These are phyloP conservation scores for Parazoanthus swiftii DNA, from an alignment of 92 coral and sea anemone species.

Conservation along the genomic window DNA sequence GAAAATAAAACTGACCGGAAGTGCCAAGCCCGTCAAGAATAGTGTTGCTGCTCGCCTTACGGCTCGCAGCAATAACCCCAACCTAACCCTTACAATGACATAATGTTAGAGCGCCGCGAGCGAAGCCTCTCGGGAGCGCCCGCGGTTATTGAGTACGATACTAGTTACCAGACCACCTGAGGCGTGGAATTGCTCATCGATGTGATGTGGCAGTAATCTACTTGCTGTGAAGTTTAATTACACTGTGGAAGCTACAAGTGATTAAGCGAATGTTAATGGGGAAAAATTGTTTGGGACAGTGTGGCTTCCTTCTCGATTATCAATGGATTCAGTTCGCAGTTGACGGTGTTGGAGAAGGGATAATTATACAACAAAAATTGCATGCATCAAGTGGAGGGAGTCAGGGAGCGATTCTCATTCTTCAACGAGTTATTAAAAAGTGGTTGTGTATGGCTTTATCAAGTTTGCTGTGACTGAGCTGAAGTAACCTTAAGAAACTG, in stretches of 20 bases:
- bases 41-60: too few relatives aligned
- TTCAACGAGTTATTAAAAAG: neutral
- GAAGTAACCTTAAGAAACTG: neutral
- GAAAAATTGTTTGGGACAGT: neutral
- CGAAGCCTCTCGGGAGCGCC: too few relatives aligned
- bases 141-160: too few relatives aligned
- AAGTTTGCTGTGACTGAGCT: neutral
- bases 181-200: neutral
- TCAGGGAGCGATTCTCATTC: neutral
- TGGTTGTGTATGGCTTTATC: slow-evolving; percentile 3
- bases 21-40: too few relatives aligned
- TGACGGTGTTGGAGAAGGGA: neutral
- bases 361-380: too few relatives aligned
- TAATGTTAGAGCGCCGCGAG: too few relatives aligned
- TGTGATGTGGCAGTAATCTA: slow-evolving; percentile 29
- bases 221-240: neutral
- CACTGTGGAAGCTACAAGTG: too few relatives aligned
- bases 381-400: neutral
- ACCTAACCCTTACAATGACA: too few relatives aligned
- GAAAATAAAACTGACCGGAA: too few relatives aligned
- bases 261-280: neutral
- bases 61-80: too few relatives aligned
- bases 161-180: slow-evolving; percentile 22
- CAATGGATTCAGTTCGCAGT: neutral
- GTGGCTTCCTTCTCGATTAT: neutral